Base-by-base conservation (phyloP, 2,888 invertebrate genomes). In the Philaethria dido region DNA sequence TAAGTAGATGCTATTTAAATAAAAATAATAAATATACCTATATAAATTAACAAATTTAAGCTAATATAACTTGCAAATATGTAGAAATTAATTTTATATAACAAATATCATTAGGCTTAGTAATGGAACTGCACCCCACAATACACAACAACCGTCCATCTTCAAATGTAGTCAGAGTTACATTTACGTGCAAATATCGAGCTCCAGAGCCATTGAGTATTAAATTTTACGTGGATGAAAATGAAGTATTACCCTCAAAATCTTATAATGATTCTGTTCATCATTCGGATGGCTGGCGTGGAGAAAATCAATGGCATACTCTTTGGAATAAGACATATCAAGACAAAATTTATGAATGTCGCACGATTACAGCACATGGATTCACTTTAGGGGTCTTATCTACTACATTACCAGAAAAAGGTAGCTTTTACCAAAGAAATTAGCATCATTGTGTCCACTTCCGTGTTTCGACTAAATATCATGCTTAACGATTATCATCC, bases 91-190 rank as follows among this genome's bases (percentile, higher is more conserved):
- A 52, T 66, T 65, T 62, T 71, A 66, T 72, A 52, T 73, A 47
- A 72, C 22, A 67, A 72, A 74, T 14, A 69, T 64, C 59, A 71
- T 69, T 88, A 91, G 91, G 89, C 73, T 79, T 90, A 74, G 75
- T 88, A 70, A 91, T 91, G 90, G 91, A 91, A 86, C 86, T 91
- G 25, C 87, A 86, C 68, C 89, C 90, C 52, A 82, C 81, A 68
- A 81, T 90, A 70, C 78, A 80, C 69, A 82, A 85, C 62, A 76
- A 74, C 60, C 74, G 73, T 33, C 71, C 74, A 44, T 73, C 78
- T 68, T 72, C 76, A 13, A 73, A 75, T 22, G 75, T 75, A 66
- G 80, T 82, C 29, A 77, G 72, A 54, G 86, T 90, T 33, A 85
- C 82, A 0, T 80, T 89, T 70, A 84, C 80, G 14, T 91, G 91